These are phyloP conservation scores for Pseudochirops corinnae DNA, from an alignment of 2,797 vertebrate species.

Conservation along the genomic window DNA sequence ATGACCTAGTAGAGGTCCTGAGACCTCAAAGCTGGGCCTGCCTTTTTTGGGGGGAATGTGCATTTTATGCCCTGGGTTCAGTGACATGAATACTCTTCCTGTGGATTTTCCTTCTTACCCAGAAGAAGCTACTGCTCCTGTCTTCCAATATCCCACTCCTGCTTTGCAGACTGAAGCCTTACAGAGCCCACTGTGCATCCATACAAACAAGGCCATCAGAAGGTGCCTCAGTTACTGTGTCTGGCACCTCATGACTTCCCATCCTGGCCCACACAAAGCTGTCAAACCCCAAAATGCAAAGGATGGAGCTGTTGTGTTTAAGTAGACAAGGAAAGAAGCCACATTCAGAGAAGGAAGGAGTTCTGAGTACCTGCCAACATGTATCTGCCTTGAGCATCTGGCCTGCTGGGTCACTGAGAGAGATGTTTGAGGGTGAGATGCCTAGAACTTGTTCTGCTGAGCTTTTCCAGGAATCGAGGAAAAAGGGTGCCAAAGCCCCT, in stretches of 20 bases:
- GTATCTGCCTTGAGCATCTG: constrained; percentile 1
- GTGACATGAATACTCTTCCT: not conserved
- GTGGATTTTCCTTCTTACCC: not conserved
- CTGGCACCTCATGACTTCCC: not conserved
- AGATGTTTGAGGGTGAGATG: not conserved
- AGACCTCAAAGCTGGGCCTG: not conserved
- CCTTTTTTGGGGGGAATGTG: not conserved
- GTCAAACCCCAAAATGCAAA: not conserved
- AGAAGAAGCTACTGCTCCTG: not conserved
- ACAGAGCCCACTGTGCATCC: not conserved
- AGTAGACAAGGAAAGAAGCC: constrained; percentile 18
- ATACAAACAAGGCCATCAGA: not conserved
- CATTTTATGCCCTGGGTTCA: not conserved
- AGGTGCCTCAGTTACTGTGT: not conserved
- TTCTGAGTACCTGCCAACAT: not conserved
- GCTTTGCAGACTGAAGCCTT: not conserved
- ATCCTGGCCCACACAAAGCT: not conserved
- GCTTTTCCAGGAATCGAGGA: not conserved
- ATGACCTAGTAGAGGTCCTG: not conserved
- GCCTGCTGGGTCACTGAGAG: not conserved
- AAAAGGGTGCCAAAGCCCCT: not conserved
- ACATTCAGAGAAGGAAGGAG: not conserved
- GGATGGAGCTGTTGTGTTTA: not conserved
- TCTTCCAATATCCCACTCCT: not conserved
- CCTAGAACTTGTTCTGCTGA: not conserved